Conservation (phyloP, 2,797 vertebrate species). For the Gobio occitaniae region DNA sequence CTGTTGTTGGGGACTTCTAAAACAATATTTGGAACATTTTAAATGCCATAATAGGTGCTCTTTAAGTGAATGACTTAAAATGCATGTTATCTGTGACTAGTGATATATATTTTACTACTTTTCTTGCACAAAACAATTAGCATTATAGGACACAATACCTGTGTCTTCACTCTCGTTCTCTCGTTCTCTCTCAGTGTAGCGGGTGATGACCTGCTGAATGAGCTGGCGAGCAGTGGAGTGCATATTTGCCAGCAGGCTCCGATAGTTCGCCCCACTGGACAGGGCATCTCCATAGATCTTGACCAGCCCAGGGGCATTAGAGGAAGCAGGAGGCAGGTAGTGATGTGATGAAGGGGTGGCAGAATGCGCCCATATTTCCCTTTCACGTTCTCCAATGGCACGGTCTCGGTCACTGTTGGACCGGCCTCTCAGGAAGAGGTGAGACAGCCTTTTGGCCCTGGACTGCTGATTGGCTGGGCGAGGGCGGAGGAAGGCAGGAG, state of each 20-base stretch:
- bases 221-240: constrained; percentile 82
- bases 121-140: background rate
- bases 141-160: constrained; percentile 64
- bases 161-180: constrained; percentile 80
- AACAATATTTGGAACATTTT: too few species aligned
- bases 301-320: constrained; percentile 82
- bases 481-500: constrained; percentile 80
- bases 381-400: constrained; percentile 75
- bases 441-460: constrained; percentile 90
- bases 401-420: constrained; percentile 83
- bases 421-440: constrained; percentile 86
- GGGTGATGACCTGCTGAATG: constrained; percentile 84
- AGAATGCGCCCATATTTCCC: constrained; percentile 77
- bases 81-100: background rate
- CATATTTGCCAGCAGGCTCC: constrained; percentile 81
- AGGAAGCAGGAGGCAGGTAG: constrained; percentile 79
- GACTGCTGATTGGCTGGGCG: constrained; percentile 79
- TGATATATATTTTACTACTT: background rate
- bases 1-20: too few species aligned
- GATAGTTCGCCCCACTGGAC: constrained; percentile 84
- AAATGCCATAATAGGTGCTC: too few species aligned
- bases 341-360: constrained; percentile 80
- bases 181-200: constrained; percentile 82
- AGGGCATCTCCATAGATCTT: constrained; percentile 86
- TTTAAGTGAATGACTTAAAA: background rate